Conservation (phyloP, 2,113 vertebrate genomes). For the Phrynosoma blainvillii region DNA sequence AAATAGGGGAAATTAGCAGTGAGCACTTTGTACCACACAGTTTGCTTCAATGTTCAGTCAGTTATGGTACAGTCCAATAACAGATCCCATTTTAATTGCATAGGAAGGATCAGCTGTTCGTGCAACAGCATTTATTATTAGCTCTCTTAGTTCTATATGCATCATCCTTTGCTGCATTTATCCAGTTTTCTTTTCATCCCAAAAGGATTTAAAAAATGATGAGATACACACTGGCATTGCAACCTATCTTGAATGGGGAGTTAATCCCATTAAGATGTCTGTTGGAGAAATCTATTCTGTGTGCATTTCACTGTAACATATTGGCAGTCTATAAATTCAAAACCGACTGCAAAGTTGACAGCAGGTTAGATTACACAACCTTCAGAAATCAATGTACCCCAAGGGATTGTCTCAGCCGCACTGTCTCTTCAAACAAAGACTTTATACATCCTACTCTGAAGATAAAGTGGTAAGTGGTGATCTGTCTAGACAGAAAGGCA, state of each 20-base stretch:
- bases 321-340: neutral
- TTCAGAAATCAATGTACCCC: neutral
- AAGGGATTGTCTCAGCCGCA: neutral
- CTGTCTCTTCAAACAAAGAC: neutral
- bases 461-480: neutral
- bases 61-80: conserved; percentile 8
- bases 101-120: conserved; percentile 40
- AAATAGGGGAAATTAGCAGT: neutral
- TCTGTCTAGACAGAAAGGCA: conserved; percentile 1
- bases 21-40: neutral
- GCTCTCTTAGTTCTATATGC: conserved; percentile 31
- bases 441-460: neutral
- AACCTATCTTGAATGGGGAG: neutral
- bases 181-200: conserved; percentile 11
- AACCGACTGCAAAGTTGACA: neutral
- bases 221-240: neutral
- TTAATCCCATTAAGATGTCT: neutral
- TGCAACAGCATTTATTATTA: conserved; percentile 59
- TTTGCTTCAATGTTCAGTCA: conserved; percentile 34
- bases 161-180: neutral
- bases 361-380: neutral
- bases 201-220: neutral
- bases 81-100: conserved; percentile 60
- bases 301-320: neutral
- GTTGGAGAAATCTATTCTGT: neutral